phyloP scores from a whole-genome alignment of 2,888 invertebrate species.

The Hanleya hanleyi region DNA sequence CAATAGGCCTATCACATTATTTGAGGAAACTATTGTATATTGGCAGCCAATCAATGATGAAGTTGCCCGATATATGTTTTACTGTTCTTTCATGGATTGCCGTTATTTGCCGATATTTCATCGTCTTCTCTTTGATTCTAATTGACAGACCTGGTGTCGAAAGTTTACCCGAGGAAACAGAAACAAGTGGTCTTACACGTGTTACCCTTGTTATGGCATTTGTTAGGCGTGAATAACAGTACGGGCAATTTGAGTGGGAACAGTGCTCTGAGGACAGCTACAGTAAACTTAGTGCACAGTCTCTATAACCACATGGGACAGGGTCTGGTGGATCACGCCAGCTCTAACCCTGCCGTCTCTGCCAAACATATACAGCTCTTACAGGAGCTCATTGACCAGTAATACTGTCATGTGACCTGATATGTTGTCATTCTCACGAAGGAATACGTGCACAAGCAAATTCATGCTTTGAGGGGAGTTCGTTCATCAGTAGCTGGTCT shows the following conservation, averaged over 20 bases:
- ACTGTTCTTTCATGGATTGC: no score
- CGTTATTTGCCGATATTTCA: no score
- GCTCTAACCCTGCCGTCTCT: conserved; percentile 51
- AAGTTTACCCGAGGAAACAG: conserved; percentile 66
- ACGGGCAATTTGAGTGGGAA: conserved; percentile 60
- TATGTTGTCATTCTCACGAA: no score
- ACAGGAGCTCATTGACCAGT: conserved; percentile 46
- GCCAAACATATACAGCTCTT: conserved; percentile 58
- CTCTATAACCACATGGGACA: conserved; percentile 63
- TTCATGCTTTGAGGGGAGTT: no score
- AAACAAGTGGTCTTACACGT: conserved; percentile 70
- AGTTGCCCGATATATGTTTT: no score
- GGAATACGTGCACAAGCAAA: no score
- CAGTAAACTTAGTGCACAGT: conserved; percentile 47
- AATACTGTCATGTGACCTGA: no score
- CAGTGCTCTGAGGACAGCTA: conserved; percentile 58
- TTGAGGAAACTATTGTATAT: no score
- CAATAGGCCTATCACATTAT: no score
- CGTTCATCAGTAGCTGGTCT: no score
- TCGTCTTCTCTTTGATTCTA: conserved; percentile 6
- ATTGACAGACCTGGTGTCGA: conserved; percentile 61
- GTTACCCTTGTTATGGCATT: conserved; percentile 70
- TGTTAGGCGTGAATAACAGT: conserved; percentile 59
- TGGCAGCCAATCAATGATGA: no score
- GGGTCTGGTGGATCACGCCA: conserved; percentile 57